These are phyloP conservation scores for Falcaria lacertinaria DNA, from an alignment of 2,888 invertebrate species.

Conservation along the genomic window DNA sequence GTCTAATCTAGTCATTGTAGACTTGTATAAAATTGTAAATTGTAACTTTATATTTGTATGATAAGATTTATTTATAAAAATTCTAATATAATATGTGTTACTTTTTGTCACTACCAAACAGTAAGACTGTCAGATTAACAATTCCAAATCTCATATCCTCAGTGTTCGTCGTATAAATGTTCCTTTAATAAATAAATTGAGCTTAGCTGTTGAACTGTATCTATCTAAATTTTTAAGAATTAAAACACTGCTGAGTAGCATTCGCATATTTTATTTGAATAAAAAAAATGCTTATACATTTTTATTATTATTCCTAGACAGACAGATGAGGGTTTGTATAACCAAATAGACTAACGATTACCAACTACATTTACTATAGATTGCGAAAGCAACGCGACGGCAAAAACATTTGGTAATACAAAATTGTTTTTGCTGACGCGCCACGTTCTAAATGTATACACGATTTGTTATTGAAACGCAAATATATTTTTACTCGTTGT, in stretches of 20 bases:
- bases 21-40: constrained; percentile 33
- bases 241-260: constrained; percentile 6
- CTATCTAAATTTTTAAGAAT: constrained; percentile 1
- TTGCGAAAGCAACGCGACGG: too few relatives aligned
- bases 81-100: background rate
- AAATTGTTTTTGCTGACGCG: too few relatives aligned
- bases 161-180: constrained; percentile 26
- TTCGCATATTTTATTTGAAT: constrained; percentile 14
- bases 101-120: background rate
- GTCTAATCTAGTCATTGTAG: constrained; percentile 12
- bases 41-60: constrained; percentile 9
- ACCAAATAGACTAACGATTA: too few relatives aligned
- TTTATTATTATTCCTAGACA: too few relatives aligned
- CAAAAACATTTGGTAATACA: too few relatives aligned
- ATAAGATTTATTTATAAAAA: constrained; percentile 4
- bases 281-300: background rate
- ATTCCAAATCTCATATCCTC: background rate
- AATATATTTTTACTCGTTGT: too few relatives aligned
- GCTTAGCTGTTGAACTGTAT: background rate
- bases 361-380: too few relatives aligned
- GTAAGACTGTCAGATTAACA: constrained; percentile 1
- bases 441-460: too few relatives aligned
- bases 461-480: too few relatives aligned
- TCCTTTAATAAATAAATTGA: constrained; percentile 20
- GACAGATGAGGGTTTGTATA: too few relatives aligned